A percentile compares a stretch with the other conserved stretches of the same genome.
Conservation (phyloP, 1,140 invertebrate genomes). For the Ladona fulva region DNA sequence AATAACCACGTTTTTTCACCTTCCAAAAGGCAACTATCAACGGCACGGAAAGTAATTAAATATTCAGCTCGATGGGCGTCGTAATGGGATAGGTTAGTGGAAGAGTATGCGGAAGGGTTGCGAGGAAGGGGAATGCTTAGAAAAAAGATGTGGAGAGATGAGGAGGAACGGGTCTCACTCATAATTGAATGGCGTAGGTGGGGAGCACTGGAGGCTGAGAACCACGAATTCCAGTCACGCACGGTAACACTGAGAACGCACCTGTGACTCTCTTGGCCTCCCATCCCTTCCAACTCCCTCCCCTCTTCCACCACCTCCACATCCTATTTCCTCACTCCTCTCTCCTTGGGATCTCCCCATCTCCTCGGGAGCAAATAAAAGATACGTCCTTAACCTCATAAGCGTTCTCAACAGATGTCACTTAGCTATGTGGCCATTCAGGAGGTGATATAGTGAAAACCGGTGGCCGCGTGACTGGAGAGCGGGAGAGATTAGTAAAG, state of each 20-base stretch:
- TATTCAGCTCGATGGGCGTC: background rate
- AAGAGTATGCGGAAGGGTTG: background rate
- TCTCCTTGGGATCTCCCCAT: background rate
- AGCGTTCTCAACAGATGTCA: too few relatives aligned
- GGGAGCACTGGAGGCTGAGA: background rate
- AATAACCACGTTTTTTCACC: too few relatives aligned
- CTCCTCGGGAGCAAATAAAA: too few relatives aligned
- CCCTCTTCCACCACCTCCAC: background rate
- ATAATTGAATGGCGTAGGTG: slow-evolving; percentile 9
- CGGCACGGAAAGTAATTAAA: too few relatives aligned
- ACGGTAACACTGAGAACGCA: background rate
- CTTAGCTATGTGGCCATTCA: too few relatives aligned
- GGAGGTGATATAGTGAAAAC: too few relatives aligned
- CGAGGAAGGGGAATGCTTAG: background rate
- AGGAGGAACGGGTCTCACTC: background rate
- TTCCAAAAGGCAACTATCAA: too few relatives aligned
- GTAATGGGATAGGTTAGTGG: slow-evolving; percentile 4
- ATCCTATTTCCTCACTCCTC: background rate
- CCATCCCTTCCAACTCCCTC: background rate
- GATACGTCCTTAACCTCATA: too few relatives aligned
- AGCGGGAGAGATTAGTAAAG: too few relatives aligned
- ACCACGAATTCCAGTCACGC: slow-evolving; percentile 7
- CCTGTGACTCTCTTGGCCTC: background rate
- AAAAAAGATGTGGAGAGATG: background rate
- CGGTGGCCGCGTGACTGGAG: too few relatives aligned